Conservation (phyloP, 2,113 vertebrate genomes). For the rabbit (Oryctolagus cuniculus) region DNA sequence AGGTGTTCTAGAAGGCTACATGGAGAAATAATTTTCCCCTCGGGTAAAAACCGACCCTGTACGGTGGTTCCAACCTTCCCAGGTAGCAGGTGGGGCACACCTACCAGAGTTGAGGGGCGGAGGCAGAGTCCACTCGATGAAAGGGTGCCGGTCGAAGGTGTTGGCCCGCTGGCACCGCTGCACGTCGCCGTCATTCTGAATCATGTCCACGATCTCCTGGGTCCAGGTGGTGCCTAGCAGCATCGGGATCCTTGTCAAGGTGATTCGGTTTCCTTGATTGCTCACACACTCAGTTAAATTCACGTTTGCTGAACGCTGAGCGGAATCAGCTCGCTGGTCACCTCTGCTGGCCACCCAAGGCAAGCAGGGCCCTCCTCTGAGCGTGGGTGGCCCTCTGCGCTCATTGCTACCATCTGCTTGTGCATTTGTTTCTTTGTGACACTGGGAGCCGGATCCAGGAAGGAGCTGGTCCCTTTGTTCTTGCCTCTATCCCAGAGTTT, state of each 20-base stretch:
- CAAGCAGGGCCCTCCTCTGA: background rate
- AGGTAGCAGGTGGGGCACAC: background rate
- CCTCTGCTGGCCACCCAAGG: background rate
- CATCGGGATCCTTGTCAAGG: background rate
- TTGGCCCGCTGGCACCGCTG: conserved; percentile 83
- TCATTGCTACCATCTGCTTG: background rate
- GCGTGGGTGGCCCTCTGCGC: background rate
- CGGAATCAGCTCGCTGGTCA: background rate
- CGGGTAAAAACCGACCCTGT: background rate
- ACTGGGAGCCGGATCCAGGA: background rate
- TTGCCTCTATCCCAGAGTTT: background rate
- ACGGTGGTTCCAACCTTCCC: background rate
- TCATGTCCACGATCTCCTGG: conserved; percentile 89
- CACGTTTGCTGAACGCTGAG: background rate
- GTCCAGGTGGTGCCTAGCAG: conserved; percentile 89
- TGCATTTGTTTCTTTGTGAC: background rate
- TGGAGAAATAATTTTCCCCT: background rate
- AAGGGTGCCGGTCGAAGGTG: conserved; percentile 85
- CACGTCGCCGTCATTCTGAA: conserved; percentile 84
- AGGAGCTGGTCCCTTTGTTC: background rate
- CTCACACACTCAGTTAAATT: background rate
- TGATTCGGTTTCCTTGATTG: background rate
- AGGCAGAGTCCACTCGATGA: conserved; percentile 83
- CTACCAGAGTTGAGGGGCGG: conserved; percentile 75
- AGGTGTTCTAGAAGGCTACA: background rate